Base-by-base conservation (phyloP, 2,113 vertebrate species). In the Syngnathoides biaculeatus region DNA sequence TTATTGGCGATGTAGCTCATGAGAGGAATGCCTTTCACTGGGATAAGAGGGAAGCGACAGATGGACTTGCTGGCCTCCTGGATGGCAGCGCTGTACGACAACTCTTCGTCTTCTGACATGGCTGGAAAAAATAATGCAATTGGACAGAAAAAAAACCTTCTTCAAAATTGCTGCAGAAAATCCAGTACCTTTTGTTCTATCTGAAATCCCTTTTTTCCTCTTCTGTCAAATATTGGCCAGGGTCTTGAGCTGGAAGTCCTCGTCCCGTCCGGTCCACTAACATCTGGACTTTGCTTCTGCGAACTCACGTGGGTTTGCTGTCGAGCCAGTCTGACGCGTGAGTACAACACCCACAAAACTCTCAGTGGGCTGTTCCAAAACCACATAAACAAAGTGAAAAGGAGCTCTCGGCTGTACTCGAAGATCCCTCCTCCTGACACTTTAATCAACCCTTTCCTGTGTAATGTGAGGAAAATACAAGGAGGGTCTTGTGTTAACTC, bases 21-120 rank as follows among this genome's bases (percentile, higher is more conserved):
- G 40, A 94, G 89, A 20, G 91, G 87, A 39, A 92, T 17, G 0
- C 92, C 90, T 30, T 79, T 71, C 1, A 92, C 43, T 0, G 73
- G 67, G 53, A 80, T 65, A 43, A 93, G 67, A 47, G 89, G 90
- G 76, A 93, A 92, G 22, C 88, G 89, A 4, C 4, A 39, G 8
- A 87, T 9, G 11, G 68, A 63, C 2, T 24, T 22, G 1, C 42
- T 10, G 0, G 88, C 89, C 62, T 77, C 52, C 43, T 64, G 10
- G 14, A 89, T 87, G 35, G 82, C 64, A 20, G 89, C 65, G 3
- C 20, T 47, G 73, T 78, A 92, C 45, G 80, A 72, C 8, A 87
- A 4, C 1, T 56, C 11, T 50, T 71, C 22, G 12, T 80, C 68
- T 12, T 74, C 67, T 35, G 86, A 79, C 86, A 86, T 88, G 70